A percentile compares a stretch with the other conserved stretches of the same genome.
These are phyloP conservation scores for Euleptes europaea DNA, from an alignment of 2,113 vertebrate genomes.

Conservation along the genomic window DNA sequence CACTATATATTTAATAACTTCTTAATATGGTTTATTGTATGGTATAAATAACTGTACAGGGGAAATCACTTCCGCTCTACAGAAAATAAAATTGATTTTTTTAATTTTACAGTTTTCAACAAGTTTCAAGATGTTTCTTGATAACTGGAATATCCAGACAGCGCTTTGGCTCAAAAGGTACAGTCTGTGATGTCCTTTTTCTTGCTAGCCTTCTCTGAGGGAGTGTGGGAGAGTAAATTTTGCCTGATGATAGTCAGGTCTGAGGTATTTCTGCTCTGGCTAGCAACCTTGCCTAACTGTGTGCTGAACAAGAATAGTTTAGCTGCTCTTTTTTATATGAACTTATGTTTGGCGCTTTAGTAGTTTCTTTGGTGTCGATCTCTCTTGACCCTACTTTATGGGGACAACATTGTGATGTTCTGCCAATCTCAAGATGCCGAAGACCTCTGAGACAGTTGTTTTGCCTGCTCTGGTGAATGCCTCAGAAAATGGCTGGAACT, in stretches of 20 bases:
- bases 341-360: not conserved
- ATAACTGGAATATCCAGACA: constrained; percentile 99
- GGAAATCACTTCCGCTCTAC: not conserved
- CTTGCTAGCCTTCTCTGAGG: not conserved
- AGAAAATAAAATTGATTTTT: constrained; percentile 25
- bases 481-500: not conserved
- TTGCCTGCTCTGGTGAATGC: not conserved
- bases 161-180: constrained; percentile 98
- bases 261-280: not conserved
- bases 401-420: not conserved
- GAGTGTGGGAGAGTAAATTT: not conserved
- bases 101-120: constrained; percentile 87
- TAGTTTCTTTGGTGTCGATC: not conserved
- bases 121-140: constrained; percentile 98
- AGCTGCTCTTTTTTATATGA: not conserved
- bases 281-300: no score
- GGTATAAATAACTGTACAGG: not conserved
- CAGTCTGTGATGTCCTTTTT: constrained; percentile 1
- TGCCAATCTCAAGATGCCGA: not conserved
- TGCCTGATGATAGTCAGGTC: not conserved
- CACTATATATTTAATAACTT: not conserved
- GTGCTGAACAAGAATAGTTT: not conserved
- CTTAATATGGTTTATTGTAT: not conserved
- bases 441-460: not conserved
- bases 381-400: not conserved